Evolutionary conservation across 2,113 vertebrate species (phyloP).

Genomic region (Labrus mixtus): DNA sequence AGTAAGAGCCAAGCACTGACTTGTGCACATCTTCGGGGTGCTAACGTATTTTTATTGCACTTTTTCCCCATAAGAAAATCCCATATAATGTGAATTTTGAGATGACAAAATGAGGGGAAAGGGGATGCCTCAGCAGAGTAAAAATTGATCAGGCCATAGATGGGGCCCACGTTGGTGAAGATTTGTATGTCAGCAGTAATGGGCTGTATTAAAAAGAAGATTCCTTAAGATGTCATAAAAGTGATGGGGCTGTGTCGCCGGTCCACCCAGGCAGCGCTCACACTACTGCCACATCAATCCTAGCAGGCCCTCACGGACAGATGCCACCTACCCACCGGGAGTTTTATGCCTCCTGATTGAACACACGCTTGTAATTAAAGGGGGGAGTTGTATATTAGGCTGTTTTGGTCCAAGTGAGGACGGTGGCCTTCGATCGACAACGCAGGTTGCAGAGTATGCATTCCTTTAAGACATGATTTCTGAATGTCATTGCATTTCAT

Average conservation of each 20-base stretch:
- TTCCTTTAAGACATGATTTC: constrained; percentile 57
- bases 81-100: constrained; percentile 97
- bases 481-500: constrained; percentile 55
- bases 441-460: constrained; percentile 64
- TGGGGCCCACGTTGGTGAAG: constrained; percentile 93
- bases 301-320: constrained; percentile 69
- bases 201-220: constrained; percentile 99
- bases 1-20: constrained; percentile 90
- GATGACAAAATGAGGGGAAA: constrained; percentile 96
- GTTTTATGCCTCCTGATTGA: constrained; percentile 84
- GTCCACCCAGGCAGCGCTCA: constrained; percentile 49
- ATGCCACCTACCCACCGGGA: constrained; percentile 76
- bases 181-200: constrained; percentile 99
- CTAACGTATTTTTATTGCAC: constrained; percentile 95
- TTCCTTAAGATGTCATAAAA: constrained; percentile 94
- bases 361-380: constrained; percentile 80
- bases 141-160: constrained; percentile 99
- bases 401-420: constrained; percentile 62
- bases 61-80: constrained; percentile 94
- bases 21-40: constrained; percentile 87
- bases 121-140: constrained; percentile 97
- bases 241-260: constrained; percentile 77
- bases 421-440: constrained; percentile 65
- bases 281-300: constrained; percentile 82
- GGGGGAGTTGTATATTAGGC: constrained; percentile 78